A percentile compares a stretch with the other conserved stretches of the same genome.
Evolutionary conservation across 2,888 invertebrate genomes (phyloP).

Genomic region (Helleia helle): DNA sequence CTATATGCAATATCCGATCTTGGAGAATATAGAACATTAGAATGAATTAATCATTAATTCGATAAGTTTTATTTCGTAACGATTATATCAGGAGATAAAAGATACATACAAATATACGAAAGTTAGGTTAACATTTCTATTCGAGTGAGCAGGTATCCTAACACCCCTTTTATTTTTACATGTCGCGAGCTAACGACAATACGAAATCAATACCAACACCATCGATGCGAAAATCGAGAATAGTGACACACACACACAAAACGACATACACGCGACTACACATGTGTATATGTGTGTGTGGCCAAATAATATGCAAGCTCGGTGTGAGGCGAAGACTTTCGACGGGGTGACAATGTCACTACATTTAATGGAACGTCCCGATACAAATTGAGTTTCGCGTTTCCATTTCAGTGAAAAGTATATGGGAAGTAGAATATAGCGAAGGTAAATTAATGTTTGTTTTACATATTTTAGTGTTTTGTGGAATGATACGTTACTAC

Average conservation of each 20-base stretch:
- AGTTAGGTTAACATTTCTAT: neutral
- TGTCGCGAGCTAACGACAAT: constrained; percentile 71
- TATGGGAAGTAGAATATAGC: too few relatives aligned
- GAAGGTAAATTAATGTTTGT: too few relatives aligned
- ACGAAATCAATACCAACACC: constrained; percentile 73
- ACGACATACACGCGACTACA: constrained; percentile 10
- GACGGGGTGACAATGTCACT: constrained; percentile 41
- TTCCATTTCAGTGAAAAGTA: too few relatives aligned
- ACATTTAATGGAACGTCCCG: neutral
- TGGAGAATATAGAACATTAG: too few relatives aligned
- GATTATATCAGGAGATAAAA: too few relatives aligned
- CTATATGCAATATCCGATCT: too few relatives aligned
- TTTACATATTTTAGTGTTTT: too few relatives aligned
- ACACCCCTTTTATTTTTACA: constrained; percentile 70
- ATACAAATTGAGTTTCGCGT: too few relatives aligned
- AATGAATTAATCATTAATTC: too few relatives aligned
- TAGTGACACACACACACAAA: constrained; percentile 47
- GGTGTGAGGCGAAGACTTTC: constrained; percentile 55
- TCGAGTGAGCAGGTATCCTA: constrained; percentile 37
- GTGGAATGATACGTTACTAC: too few relatives aligned
- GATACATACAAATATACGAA: too few relatives aligned
- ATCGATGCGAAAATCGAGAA: constrained; percentile 72
- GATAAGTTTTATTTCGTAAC: too few relatives aligned
- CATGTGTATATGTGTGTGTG: constrained; percentile 29
- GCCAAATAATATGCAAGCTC: constrained; percentile 66